Evolutionary conservation across 2,888 invertebrate species (phyloP), one percentile per base, ranked within the genome.

Genomic region (Dasysyrphus albostriatus): DNA sequence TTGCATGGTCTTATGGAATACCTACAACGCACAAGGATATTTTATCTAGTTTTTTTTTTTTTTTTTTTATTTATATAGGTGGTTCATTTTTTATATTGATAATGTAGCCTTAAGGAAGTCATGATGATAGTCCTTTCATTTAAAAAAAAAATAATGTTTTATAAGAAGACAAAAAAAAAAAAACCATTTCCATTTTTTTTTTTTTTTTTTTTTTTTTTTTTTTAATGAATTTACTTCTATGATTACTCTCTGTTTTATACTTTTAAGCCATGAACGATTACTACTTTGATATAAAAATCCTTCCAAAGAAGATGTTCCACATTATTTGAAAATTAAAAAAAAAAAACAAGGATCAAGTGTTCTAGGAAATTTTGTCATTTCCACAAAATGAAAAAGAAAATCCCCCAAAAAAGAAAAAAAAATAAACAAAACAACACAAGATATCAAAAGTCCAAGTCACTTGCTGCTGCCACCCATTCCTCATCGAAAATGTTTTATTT

Each of bases 401-500:
- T 10, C 14, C 16, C 24, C 47, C 4, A 9, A 47, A 61, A 5
- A 65, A n/a, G n/a, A n/a, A n/a, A n/a, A n/a, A n/a, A n/a, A n/a
- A n/a, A n/a, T n/a, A n/a, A n/a, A n/a, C n/a, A n/a, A n/a, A 61
- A 61, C 5, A 37, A 63, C 19, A 65, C 19, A 39, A 47, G 24
- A 63, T 37, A 56, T 29, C 73, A 42, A 74, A 59, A 80, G 51
- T 81, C 69, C 74, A 69, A 80, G 79, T 74, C 32, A 29, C 37
- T 61, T 14, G 24, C 24, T 14, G 10, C 24, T 14, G 10, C 24
- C 59, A 9, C 58, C 16, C 4, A 9, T 1, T 59, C 59, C 19
- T 10, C 7, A 4, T 9, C 7, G 8, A 65, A 65, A 76, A 76
- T 84, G 76, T 76, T 84, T 84, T 80, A 80, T 81, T 84, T 80